phyloP scores from a whole-genome alignment of 2,888 invertebrate genomes.

The Pollenia griseotomentosa region DNA sequence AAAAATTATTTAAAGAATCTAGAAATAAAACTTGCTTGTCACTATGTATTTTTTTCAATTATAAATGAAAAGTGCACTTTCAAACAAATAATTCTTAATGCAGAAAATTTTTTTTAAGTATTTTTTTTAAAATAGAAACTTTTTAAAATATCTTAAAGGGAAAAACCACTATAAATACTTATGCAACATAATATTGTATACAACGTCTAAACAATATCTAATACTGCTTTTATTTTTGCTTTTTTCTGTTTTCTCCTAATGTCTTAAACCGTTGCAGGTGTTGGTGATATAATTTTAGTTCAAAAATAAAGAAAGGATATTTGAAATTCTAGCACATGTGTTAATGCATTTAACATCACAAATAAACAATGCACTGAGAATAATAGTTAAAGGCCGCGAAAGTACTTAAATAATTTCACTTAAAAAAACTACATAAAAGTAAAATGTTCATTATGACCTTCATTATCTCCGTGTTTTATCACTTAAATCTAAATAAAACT shows the following conservation, averaged over 20 bases:
- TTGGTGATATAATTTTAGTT: constrained; percentile 42
- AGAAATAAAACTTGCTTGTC: too few relatives aligned
- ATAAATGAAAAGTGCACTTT: too few relatives aligned
- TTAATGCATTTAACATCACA: constrained; percentile 43
- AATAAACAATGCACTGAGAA: constrained; percentile 41
- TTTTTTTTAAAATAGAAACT: not conserved
- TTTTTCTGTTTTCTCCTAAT: constrained; percentile 7
- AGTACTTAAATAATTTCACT: not conserved
- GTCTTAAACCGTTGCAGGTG: constrained; percentile 53
- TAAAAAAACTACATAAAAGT: too few relatives aligned
- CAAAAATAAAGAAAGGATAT: constrained; percentile 9
- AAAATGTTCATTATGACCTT: not conserved
- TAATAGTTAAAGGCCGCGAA: constrained; percentile 2
- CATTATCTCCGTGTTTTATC: constrained; percentile 7
- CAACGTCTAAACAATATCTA: constrained; percentile 12
- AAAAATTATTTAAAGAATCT: too few relatives aligned
- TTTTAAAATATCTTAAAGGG: not conserved
- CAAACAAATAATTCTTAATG: too few relatives aligned
- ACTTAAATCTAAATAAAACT: constrained; percentile 1
- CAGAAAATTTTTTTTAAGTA: too few relatives aligned
- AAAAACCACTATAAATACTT: constrained; percentile 30
- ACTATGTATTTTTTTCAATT: too few relatives aligned
- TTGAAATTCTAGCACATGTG: constrained; percentile 40
- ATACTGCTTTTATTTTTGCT: constrained; percentile 18
- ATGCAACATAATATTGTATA: constrained; percentile 8